Base-by-base conservation (phyloP, 2,113 vertebrate species). In the Melanotaenia duboulayi region DNA sequence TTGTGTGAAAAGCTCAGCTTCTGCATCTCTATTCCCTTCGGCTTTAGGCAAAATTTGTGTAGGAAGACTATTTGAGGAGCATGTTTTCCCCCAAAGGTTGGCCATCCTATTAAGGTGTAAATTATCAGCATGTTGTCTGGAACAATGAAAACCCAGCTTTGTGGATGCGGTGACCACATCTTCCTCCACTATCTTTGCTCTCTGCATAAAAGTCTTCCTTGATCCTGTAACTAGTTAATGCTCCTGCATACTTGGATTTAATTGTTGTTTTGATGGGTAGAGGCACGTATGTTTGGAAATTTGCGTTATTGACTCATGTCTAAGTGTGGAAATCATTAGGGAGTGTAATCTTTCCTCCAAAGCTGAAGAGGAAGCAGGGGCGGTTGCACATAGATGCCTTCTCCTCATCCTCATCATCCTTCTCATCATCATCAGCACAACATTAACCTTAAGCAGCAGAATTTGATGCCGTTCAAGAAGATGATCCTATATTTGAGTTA, bases 31-130 rank as follows among this genome's bases (percentile, higher is more conserved):
- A 11, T 22, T n/a, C 55, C 44, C 25, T 19, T 19, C 52, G 42
- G 42, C 56, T 35, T 74, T 57, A 46, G 25, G 49, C 42, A 50
- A 65, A 75, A 82, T 88, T 79, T 80, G 82, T 82, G 44, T 80
- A 81, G 72, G 71, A 67, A 55, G 63, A 57, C 63, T 70, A 60
- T 86, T 86, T 73, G 55, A 23, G 65, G 66, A 71, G 66, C 28
- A 64, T 51, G 63, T 67, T 70, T 76, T 35, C 50, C 78, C 61
- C 72, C 54, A 42, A 65, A 86, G 72, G 80, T 23, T 55, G 48
- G 25, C 62, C 54, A 28, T 89, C 79, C 78, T 76, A 86, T 90
- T 91, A 88, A 81, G 80, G 82, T 84, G 81, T 71, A 90, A 67
- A 90, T 89, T 67, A 78, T 44, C 22, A 74, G 72, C 76, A 71